These are phyloP conservation scores for Lutraria lutraria DNA, from an alignment of 2,888 invertebrate genomes.

Conservation along the genomic window DNA sequence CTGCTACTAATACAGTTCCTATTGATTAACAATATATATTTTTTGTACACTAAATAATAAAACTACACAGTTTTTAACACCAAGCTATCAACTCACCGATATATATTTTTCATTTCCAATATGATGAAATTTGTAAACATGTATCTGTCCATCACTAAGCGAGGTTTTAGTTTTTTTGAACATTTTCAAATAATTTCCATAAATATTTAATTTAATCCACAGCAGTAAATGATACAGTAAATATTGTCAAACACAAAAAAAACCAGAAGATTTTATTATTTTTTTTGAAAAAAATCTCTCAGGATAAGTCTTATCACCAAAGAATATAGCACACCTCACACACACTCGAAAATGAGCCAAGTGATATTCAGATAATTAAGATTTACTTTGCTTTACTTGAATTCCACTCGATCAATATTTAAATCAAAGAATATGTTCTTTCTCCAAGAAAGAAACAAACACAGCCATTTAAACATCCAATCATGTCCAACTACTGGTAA, in stretches of 20 bases:
- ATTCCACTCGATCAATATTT: neutral
- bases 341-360: neutral
- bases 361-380: neutral
- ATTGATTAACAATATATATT: neutral
- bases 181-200: neutral
- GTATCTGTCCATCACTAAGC: neutral
- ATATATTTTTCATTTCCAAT: conserved; percentile 47
- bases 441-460: neutral
- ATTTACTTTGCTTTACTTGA: neutral
- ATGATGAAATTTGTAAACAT: conserved; percentile 23
- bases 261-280: too few relatives aligned
- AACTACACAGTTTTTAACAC: neutral
- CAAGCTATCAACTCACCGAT: conserved; percentile 32
- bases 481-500: conserved; percentile 12
- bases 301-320: neutral
- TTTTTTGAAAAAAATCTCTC: neutral
- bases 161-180: conserved; percentile 36
- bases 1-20: neutral
- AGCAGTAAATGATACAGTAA: too few relatives aligned
- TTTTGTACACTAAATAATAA: neutral
- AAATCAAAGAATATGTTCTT: conserved; percentile 18
- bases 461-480: conserved; percentile 3
- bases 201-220: too few relatives aligned
- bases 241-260: too few relatives aligned
- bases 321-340: neutral